Conservation (phyloP, 2,888 invertebrate genomes). For the Drosophila affinis region DNA sequence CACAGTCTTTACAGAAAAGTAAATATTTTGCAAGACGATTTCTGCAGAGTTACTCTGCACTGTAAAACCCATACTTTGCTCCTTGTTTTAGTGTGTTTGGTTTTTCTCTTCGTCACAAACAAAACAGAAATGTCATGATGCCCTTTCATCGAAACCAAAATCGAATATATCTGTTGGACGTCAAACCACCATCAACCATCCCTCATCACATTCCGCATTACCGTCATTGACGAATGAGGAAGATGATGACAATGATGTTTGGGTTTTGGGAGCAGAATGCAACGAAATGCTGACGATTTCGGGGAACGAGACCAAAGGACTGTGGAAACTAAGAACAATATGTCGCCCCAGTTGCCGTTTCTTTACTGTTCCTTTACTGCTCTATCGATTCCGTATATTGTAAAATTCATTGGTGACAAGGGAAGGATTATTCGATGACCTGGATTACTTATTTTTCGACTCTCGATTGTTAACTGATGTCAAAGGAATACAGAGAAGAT, state of each 20-base stretch:
- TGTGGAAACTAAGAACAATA: slow-evolving; percentile 34
- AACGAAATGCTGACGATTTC: slow-evolving; percentile 73
- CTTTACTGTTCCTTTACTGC: slow-evolving; percentile 34
- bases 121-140: neutral
- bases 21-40: no score
- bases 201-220: neutral
- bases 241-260: slow-evolving; percentile 35
- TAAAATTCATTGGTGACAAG: slow-evolving; percentile 57
- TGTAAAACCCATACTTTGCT: neutral
- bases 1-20: no score
- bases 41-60: no score
- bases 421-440: neutral
- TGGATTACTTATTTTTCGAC: no score
- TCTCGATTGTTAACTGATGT: no score
- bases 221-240: slow-evolving; percentile 6
- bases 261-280: slow-evolving; percentile 56
- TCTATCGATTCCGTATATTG: slow-evolving; percentile 26
- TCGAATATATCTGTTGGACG: neutral
- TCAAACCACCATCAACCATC: neutral
- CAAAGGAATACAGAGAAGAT: no score
- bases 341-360: slow-evolving; percentile 25
- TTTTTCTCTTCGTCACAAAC: neutral
- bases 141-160: neutral
- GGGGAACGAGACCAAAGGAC: slow-evolving; percentile 27
- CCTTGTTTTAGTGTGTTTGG: no score